Evolutionary conservation across 2,113 vertebrate species (phyloP).

Genomic region (Pipa parva): DNA sequence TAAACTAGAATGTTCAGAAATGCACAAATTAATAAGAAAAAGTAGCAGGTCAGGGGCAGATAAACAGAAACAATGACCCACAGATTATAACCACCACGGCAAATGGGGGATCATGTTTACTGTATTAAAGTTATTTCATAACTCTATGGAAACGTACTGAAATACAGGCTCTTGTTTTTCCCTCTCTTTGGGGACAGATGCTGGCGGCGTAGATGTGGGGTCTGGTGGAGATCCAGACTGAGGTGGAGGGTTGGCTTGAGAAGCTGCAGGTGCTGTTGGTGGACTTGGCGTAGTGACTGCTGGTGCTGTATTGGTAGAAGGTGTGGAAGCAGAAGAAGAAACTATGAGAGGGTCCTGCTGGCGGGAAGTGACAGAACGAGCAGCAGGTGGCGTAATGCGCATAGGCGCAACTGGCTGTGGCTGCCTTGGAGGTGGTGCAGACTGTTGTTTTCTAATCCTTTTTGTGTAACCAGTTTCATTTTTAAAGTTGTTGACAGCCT

Average conservation of each 20-base stretch:
- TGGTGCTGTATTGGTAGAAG: constrained; percentile 56
- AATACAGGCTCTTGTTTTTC: constrained; percentile 69
- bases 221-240: constrained; percentile 54
- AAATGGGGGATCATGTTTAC: too few species aligned
- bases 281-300: constrained; percentile 48
- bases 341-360: constrained; percentile 82
- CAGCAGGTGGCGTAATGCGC: constrained; percentile 61
- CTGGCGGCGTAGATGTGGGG: constrained; percentile 58
- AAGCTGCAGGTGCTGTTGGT: constrained; percentile 45
- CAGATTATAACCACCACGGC: too few species aligned
- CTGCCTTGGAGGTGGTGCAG: constrained; percentile 54
- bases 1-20: too few species aligned
- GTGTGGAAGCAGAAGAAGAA: constrained; percentile 57
- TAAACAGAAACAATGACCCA: too few species aligned
- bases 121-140: too few species aligned
- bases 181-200: constrained; percentile 63
- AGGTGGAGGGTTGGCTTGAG: constrained; percentile 52
- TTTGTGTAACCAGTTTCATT: constrained; percentile 83
- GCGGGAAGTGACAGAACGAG: constrained; percentile 61
- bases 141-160: constrained; percentile 59
- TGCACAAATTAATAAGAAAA: too few species aligned
- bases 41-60: too few species aligned
- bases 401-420: constrained; percentile 56
- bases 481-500: constrained; percentile 96
- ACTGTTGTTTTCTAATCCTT: constrained; percentile 62